These are phyloP conservation scores for Acanthisitta chloris DNA, from an alignment of 2,113 vertebrate genomes.

Conservation along the genomic window DNA sequence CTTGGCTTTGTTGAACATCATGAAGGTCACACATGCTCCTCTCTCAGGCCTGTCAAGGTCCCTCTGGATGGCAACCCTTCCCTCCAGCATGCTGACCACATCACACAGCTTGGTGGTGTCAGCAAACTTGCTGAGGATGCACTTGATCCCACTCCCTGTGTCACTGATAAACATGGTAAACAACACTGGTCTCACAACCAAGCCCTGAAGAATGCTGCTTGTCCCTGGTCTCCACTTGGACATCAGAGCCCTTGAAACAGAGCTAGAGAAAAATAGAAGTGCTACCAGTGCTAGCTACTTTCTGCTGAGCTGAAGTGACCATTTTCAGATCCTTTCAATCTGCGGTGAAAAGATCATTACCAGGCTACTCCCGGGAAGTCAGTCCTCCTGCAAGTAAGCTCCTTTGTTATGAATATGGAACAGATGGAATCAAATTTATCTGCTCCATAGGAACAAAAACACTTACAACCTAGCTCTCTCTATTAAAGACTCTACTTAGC, in stretches of 20 bases:
- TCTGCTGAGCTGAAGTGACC: constrained; percentile 66
- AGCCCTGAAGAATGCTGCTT: neutral
- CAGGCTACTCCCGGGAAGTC: constrained; percentile 72
- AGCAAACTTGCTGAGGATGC: neutral
- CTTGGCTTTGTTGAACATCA: neutral
- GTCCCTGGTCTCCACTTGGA: neutral
- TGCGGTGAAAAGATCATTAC: constrained; percentile 80
- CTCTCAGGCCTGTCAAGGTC: neutral
- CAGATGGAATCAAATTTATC: constrained; percentile 85
- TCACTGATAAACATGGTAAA: neutral
- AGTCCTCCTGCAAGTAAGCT: constrained; percentile 76
- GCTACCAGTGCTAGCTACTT: constrained; percentile 34
- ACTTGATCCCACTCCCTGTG: neutral
- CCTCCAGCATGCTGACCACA: neutral
- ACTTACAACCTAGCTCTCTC: constrained; percentile 78
- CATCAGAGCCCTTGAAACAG: neutral
- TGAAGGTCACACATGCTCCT: neutral
- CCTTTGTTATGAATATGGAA: constrained; percentile 89
- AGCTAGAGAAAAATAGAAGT: constrained; percentile 51
- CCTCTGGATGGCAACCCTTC: neutral
- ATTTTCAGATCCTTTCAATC: constrained; percentile 74
- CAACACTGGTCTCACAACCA: neutral
- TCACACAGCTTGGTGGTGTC: too few species aligned
- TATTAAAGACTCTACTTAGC: constrained; percentile 82
- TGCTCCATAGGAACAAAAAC: constrained; percentile 81